These are phyloP conservation scores for Anadara kagoshimensis DNA, from an alignment of 1,140 invertebrate genomes.

Conservation along the genomic window DNA sequence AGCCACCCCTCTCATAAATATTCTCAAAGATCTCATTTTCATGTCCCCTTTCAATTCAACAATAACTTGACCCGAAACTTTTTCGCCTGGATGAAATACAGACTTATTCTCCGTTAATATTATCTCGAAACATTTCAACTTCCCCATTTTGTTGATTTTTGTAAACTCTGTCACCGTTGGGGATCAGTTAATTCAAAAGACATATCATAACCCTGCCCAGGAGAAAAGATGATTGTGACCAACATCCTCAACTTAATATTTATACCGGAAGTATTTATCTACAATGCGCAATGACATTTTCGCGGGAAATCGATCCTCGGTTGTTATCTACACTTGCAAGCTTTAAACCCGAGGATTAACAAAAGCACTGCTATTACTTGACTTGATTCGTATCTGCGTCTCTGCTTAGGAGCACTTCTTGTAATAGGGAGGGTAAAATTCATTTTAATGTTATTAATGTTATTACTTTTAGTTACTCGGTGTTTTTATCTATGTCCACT, in stretches of 20 bases:
- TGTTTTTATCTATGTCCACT: too few species aligned
- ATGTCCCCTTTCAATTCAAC: constrained; percentile 75
- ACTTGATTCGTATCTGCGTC: too few species aligned
- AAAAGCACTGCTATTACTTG: too few species aligned
- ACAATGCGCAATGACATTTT: constrained; percentile 9
- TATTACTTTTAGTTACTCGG: too few species aligned
- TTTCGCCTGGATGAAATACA: constrained; percentile 75
- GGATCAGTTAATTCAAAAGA: not conserved
- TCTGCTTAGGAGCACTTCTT: too few species aligned
- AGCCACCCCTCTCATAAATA: constrained; percentile 75
- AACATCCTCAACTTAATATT: constrained; percentile 2
- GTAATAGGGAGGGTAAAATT: too few species aligned
- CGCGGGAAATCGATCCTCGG: constrained; percentile 9
- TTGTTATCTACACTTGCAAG: too few species aligned
- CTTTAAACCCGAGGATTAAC: too few species aligned
- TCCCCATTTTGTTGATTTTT: constrained; percentile 70
- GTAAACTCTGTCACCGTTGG: not conserved
- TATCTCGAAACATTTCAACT: constrained; percentile 75
- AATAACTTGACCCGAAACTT: constrained; percentile 73
- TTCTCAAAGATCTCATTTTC: constrained; percentile 74
- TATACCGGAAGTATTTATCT: constrained; percentile 21
- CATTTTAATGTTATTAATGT: too few species aligned
- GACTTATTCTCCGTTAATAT: constrained; percentile 72
- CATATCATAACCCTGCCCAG: constrained; percentile 15
- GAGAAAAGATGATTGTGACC: not conserved